A percentile compares a stretch with the other conserved stretches of the same genome.
phyloP scores from a whole-genome alignment of 2,888 invertebrate genomes.

The Cerastoderma edule region DNA sequence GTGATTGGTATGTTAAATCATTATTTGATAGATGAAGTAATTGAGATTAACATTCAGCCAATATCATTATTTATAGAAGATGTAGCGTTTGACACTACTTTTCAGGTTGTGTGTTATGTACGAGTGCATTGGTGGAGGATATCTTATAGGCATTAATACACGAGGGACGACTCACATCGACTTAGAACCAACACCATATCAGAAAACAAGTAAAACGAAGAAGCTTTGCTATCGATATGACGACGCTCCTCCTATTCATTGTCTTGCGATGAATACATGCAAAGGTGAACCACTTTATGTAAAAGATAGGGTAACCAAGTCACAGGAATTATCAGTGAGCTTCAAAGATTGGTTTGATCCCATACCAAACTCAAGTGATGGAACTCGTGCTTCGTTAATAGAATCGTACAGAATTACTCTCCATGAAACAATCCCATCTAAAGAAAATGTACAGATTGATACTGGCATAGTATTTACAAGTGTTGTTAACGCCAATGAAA shows the following conservation, averaged over 20 bases:
- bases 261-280: slow-evolving; percentile 11
- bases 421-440: slow-evolving; percentile 29
- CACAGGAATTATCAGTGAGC: neutral
- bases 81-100: too few species aligned
- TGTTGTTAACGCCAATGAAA: neutral
- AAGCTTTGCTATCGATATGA: slow-evolving; percentile 33
- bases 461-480: slow-evolving; percentile 6
- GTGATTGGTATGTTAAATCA: slow-evolving; percentile 21
- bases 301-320: slow-evolving; percentile 23
- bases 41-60: too few species aligned
- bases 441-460: neutral
- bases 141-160: neutral
- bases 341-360: slow-evolving; percentile 56
- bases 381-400: slow-evolving; percentile 35
- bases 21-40: too few species aligned
- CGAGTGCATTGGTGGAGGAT: slow-evolving; percentile 23
- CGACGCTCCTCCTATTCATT: slow-evolving; percentile 29
- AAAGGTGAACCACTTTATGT: slow-evolving; percentile 32
- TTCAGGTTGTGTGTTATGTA: slow-evolving; percentile 22
- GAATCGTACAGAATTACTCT: slow-evolving; percentile 37
- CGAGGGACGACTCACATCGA: neutral
- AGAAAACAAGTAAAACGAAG: neutral
- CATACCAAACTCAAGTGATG: slow-evolving; percentile 7
- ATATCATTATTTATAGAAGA: too few species aligned
- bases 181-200: slow-evolving; percentile 16